Base-by-base conservation (phyloP, 2,113 vertebrate species). In the Rhinopomastus cyanomelas region DNA sequence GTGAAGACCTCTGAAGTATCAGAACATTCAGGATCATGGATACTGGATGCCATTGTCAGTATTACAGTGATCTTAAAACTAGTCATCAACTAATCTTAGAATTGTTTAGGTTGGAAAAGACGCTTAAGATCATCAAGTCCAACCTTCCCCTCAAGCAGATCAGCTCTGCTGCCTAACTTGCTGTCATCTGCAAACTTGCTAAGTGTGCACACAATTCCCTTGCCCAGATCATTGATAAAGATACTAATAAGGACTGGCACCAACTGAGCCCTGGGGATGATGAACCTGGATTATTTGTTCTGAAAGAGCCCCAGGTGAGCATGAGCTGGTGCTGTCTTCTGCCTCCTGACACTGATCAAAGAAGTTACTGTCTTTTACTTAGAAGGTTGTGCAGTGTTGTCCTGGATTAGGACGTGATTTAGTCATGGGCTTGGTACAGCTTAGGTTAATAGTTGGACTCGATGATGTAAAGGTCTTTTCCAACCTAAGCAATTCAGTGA, bases 161-260 rank as follows among this genome's bases (percentile, higher is more conserved):
- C n/a, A 23, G 25, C 21, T 7, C 21, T 48, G 12, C 23, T 2
- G 0, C 17, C 23, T 36, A 57, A 4, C 7, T 25, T 62, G n/a
- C 5, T 39, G 42, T 16, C 7, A 0, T 18, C 29, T 86, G 42
- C 21, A 67, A n/a, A 78, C 9, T 56, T 23, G 11, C 19, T 52
- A n/a, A 25, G 20, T 7, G 7, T 32, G 12, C 12, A 39, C 34
- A 49, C 0, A 0, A 52, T 64, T 14, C 18, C 10, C 11, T 73
- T 1, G 0, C 42, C 32, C 25, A 29, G 25, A 12, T 53, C 18
- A 6, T 11, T n/a, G 15, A 23, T 65, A 19, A 52, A 53, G 36
- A 11, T 48, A 16, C 13, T 53, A 20, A 64, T 44, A 21, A 65
- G 29, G 64, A 29, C 1, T 48, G 11, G 8, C 12, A 37, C 29